Conservation (phyloP, 53 echinoderm and acorn worm species). For the Paracentrotus lividus region DNA sequence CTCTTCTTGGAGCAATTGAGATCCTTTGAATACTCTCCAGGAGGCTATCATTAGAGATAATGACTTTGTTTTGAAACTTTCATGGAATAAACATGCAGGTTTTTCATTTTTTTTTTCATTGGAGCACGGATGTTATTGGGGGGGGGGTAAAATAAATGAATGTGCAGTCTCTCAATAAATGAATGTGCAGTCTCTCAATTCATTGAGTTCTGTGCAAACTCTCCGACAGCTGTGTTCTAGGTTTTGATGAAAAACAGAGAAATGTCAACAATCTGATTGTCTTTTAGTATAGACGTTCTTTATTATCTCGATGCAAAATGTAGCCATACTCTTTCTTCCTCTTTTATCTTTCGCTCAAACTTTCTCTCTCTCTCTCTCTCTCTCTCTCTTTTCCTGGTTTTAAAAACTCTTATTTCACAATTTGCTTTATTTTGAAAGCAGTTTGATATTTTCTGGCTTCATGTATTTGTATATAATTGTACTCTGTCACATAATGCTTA, state of each 20-base stretch:
- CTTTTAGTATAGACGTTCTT: too few species aligned
- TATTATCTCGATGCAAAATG: too few species aligned
- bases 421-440: neutral
- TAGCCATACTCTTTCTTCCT: too few species aligned
- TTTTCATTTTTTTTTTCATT: neutral
- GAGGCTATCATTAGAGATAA: constrained; percentile 12
- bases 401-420: too few species aligned
- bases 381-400: too few species aligned
- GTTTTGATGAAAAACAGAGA: constrained; percentile 17
- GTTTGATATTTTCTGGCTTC: too few species aligned
- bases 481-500: neutral
- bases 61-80: constrained; percentile 36
- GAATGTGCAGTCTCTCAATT: neutral
- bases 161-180: too few species aligned
- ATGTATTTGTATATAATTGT: too few species aligned
- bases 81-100: neutral
- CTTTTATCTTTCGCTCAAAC: too few species aligned
- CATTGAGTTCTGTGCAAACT: neutral
- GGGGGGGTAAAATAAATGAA: too few species aligned
- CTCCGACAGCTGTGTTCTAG: neutral
- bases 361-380: too few species aligned
- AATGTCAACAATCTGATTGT: neutral
- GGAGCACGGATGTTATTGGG: neutral
- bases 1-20: neutral
- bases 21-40: constrained; percentile 39